Conservation (phyloP, 92 coral and sea anemone genomes). For the Diadumene lineata region DNA sequence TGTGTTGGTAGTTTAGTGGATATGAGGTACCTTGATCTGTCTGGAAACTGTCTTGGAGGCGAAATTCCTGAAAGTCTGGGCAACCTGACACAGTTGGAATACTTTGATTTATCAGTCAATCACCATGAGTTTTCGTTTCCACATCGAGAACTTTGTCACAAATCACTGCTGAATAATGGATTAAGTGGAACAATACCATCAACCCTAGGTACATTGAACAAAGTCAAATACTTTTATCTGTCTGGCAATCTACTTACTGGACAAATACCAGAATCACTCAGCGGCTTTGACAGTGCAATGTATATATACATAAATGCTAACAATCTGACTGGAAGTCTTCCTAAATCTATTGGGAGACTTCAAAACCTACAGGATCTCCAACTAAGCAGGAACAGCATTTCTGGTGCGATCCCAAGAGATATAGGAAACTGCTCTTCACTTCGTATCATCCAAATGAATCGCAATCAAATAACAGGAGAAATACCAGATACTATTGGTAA, state of each 20-base stretch:
- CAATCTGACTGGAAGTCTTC: slow-evolving; percentile 9
- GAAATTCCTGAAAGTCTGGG: slow-evolving; percentile 14
- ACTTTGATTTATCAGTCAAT: slow-evolving; percentile 12
- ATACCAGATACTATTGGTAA: slow-evolving; percentile 12
- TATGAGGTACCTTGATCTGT: slow-evolving; percentile 1
- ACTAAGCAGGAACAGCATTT: not conserved
- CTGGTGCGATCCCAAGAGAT: slow-evolving; percentile 1
- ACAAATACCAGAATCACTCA: not conserved
- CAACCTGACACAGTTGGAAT: slow-evolving; percentile 9
- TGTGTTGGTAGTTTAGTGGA: slow-evolving; percentile 1
- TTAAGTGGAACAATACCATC: slow-evolving; percentile 7
- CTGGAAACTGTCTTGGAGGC: slow-evolving; percentile 11
- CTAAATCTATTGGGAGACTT: not conserved
- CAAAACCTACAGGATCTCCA: not conserved
- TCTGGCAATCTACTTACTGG: slow-evolving; percentile 11
- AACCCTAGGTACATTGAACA: slow-evolving; percentile 6
- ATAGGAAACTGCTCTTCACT: slow-evolving; percentile 13
- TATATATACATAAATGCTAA: slow-evolving; percentile 10
- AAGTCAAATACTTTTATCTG: slow-evolving; percentile 14
- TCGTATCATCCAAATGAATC: slow-evolving; percentile 6
- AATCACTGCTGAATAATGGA: not conserved
- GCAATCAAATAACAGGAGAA: not conserved
- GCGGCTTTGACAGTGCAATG: not conserved
- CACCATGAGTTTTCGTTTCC: slow-evolving; percentile 9
- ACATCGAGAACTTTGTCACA: slow-evolving; percentile 13